Percentiles rank a stretch among this genome's conserved stretches.
Evolutionary conservation across 1,140 invertebrate genomes (phyloP).

Genomic region (Drosophila nasuta): DNA sequence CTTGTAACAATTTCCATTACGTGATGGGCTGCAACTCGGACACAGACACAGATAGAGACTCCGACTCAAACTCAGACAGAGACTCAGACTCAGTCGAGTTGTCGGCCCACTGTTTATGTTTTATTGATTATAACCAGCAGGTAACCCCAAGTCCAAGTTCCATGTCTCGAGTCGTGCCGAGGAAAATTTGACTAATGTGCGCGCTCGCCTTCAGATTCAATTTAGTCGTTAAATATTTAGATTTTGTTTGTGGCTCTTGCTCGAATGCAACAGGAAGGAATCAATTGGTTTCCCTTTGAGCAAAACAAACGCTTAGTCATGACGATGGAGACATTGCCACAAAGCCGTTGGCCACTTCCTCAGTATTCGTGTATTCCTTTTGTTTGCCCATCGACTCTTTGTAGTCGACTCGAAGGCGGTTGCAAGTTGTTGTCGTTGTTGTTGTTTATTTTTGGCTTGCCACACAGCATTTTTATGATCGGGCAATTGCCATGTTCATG

Average conservation of each 20-base stretch:
- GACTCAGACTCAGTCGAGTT: conserved; percentile 13
- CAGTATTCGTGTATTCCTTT: conserved; percentile 61
- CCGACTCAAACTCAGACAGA: background rate
- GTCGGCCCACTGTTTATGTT: conserved; percentile 74
- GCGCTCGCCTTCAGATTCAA: conserved; percentile 76
- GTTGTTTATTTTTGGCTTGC: conserved; percentile 57
- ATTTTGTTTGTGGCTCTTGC: conserved; percentile 60
- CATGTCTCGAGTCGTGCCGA: conserved; percentile 35
- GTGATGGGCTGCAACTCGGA: conserved; percentile 53
- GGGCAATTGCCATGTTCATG: conserved; percentile 51
- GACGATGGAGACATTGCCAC: conserved; percentile 27
- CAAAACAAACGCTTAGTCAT: conserved; percentile 67
- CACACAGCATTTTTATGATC: conserved; percentile 62
- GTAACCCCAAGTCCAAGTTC: conserved; percentile 30
- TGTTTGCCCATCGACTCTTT: conserved; percentile 40
- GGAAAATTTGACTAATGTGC: conserved; percentile 76
- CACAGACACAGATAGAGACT: background rate
- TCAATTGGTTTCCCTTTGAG: conserved; percentile 72
- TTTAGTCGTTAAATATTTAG: conserved; percentile 82
- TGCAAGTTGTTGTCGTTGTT: conserved; percentile 35
- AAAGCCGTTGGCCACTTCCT: conserved; percentile 58
- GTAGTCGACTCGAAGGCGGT: conserved; percentile 24
- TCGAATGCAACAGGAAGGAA: conserved; percentile 71
- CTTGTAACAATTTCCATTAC: conserved; percentile 73
- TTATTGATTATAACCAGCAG: conserved; percentile 78